phyloP scores from a whole-genome alignment of 2,113 vertebrate genomes.

The Alces alces region DNA sequence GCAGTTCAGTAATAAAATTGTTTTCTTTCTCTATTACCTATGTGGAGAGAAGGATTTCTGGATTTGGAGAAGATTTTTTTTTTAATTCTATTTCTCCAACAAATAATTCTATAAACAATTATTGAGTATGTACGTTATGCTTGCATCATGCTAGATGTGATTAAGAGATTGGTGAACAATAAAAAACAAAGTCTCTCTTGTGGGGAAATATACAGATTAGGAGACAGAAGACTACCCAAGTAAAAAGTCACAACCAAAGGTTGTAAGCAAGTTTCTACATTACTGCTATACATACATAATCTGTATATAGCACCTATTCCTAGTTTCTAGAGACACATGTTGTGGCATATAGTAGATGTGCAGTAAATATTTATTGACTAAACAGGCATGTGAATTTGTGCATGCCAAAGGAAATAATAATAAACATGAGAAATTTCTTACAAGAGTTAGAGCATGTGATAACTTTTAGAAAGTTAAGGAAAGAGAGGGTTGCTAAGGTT shows the following conservation, averaged over 20 bases:
- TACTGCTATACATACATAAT: too few species aligned
- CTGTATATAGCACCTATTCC: too few species aligned
- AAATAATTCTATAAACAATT: not conserved
- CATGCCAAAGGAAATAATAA: too few species aligned
- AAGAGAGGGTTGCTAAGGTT: too few species aligned
- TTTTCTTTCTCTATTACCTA: not conserved
- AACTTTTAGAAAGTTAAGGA: too few species aligned
- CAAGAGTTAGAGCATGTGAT: too few species aligned
- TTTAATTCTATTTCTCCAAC: not conserved
- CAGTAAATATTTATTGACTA: too few species aligned
- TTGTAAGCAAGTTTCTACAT: too few species aligned
- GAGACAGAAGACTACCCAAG: not conserved
- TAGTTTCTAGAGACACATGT: too few species aligned
- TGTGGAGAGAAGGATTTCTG: not conserved
- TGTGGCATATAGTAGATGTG: too few species aligned
- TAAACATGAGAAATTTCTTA: too few species aligned
- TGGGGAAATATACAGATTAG: not conserved
- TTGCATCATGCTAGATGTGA: not conserved
- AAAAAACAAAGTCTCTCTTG: not conserved
- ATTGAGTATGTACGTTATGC: not conserved
- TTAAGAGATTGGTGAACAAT: not conserved
- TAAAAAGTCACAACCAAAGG: not conserved
- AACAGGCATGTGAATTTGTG: too few species aligned
- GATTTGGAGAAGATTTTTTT: not conserved
- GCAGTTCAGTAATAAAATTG: not conserved